Evolutionary conservation across 1,140 invertebrate species (phyloP), one percentile per base, ranked within the genome.

Genomic region (Antheraea mylitta): DNA sequence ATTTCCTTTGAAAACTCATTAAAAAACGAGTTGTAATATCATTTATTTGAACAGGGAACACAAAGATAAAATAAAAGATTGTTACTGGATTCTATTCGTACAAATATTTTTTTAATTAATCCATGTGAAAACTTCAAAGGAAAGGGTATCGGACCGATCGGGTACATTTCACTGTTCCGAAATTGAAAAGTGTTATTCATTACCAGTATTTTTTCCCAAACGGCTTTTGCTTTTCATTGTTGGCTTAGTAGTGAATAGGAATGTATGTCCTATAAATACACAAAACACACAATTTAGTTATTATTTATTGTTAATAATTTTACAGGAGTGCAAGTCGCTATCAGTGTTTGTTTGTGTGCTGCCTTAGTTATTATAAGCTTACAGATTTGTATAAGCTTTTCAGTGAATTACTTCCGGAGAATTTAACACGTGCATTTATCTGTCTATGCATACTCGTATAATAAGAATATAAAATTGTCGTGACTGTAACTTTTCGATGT

Each of bases 61-160:
- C 30, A 36, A 61, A 69, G 64, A 48, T 58, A 37, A 70, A 73
- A 59, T 66, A 59, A 68, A 70, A 70, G 58, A 70, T 61, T 70
- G 66, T 68, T 70, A 68, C 68, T 70, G 72, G 68, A 68, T 70
- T 69, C 72, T 58, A 66, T 68, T 45, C 36, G 63, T 53, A 60
- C 66, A 53, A 68, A 66, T 70, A 66, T 66, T 66, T 70, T 74
- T 68, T 74, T 74, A 74, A 74, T 74, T 74, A 74, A 74, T 74
- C 69, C 64, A 68, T 66, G 59, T 68, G 18, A 62, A 42, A 68
- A 68, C 69, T 66, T 70, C 72, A 74, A 74, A 74, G 72, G 66
- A 70, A 74, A 70, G 68, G 72, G 68, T 70, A 74, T 68, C 63
- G 58, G 62, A 65, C 38, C 69, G 66, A 66, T 70, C 42, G 45